A percentile compares a stretch with the other conserved stretches of the same genome.
Conservation (phyloP, 2,888 invertebrate species). For the Phaedon cochleariae region DNA sequence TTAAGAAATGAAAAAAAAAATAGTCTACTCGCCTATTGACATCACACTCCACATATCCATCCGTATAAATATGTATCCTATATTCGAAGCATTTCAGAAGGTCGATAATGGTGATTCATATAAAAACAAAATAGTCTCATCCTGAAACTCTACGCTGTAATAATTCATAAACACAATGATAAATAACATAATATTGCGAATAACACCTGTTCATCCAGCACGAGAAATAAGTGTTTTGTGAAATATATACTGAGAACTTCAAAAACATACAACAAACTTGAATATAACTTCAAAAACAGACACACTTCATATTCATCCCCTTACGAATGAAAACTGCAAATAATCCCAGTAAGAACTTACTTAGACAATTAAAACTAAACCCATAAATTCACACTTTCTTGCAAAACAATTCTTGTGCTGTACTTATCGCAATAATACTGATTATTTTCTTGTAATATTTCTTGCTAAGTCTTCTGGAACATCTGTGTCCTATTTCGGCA, state of each 20-base stretch:
- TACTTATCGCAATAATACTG: conserved; percentile 38
- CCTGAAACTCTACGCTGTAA: background rate
- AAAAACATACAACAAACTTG: background rate
- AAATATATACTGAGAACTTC: background rate
- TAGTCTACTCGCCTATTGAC: too few relatives aligned
- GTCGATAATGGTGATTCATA: too few relatives aligned
- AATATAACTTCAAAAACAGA: conserved; percentile 23
- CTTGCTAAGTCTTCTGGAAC: conserved; percentile 36
- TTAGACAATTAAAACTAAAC: conserved; percentile 42
- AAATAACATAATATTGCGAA: background rate
- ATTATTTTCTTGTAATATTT: conserved; percentile 39
- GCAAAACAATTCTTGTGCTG: conserved; percentile 38
- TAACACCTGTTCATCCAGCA: background rate
- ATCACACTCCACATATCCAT: too few relatives aligned
- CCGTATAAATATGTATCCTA: too few relatives aligned
- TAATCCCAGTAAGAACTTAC: conserved; percentile 29
- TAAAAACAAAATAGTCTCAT: too few relatives aligned
- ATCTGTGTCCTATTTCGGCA: conserved; percentile 34
- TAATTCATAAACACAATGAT: background rate
- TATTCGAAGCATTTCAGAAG: too few relatives aligned
- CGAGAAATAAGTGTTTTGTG: background rate
- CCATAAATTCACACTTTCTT: conserved; percentile 42
- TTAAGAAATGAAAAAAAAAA: too few relatives aligned
- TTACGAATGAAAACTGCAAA: conserved; percentile 26
- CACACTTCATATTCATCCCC: conserved; percentile 21